Conservation (phyloP, 53 echinoderm and acorn worm species). For the Stichopus horrens region DNA sequence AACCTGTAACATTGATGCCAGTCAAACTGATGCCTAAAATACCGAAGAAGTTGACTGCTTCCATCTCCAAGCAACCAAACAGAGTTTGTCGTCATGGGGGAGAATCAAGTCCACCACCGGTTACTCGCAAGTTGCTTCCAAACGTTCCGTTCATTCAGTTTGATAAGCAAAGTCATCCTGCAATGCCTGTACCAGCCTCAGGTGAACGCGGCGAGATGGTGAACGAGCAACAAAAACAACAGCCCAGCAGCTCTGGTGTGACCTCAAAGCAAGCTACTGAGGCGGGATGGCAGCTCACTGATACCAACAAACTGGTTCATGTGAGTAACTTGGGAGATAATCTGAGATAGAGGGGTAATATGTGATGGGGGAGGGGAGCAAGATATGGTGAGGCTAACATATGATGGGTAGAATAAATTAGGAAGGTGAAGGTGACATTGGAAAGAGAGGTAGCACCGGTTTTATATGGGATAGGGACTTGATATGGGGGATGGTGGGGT, state of each 20-base stretch:
- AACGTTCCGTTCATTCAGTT: background rate
- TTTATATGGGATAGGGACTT: too few relatives aligned
- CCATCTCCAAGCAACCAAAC: background rate
- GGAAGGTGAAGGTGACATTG: too few relatives aligned
- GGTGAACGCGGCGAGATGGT: background rate
- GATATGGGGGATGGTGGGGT: too few relatives aligned
- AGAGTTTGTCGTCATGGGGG: background rate
- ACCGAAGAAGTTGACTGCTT: slow-evolving; percentile 7
- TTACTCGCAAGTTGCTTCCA: slow-evolving; percentile 16
- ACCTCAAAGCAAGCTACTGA: slow-evolving; percentile 33
- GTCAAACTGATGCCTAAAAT: slow-evolving; percentile 33
- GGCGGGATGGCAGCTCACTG: slow-evolving; percentile 16
- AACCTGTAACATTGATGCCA: background rate
- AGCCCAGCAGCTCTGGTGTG: background rate
- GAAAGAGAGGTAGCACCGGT: too few relatives aligned
- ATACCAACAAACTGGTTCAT: background rate
- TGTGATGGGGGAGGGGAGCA: too few relatives aligned
- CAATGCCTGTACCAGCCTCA: background rate
- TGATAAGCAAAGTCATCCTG: slow-evolving; percentile 11
- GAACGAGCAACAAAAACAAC: background rate
- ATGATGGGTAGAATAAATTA: too few relatives aligned
- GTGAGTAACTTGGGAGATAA: background rate
- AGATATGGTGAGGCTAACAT: too few relatives aligned
- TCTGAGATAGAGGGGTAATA: too few relatives aligned
- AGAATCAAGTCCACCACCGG: background rate